Conservation (phyloP, 2,797 vertebrate genomes). For the Cyclopterus lumpus region DNA sequence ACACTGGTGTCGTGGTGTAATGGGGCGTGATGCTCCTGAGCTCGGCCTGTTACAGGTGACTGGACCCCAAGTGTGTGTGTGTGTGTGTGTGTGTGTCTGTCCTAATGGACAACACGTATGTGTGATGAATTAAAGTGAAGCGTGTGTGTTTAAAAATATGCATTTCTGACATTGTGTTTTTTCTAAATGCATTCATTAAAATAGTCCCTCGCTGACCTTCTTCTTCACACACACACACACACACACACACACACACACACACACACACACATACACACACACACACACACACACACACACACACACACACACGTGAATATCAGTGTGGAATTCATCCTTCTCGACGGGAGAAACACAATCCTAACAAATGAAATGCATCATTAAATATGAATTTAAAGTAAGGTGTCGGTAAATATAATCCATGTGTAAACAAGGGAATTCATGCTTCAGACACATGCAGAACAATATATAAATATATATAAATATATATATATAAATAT, state of each 20-base stretch:
- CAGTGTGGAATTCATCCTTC: no score
- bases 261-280: slow-evolving; percentile 13
- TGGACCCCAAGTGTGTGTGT: slow-evolving; percentile 67
- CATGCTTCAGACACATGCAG: no score
- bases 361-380: no score
- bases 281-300: no score
- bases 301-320: not conserved
- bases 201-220: not conserved
- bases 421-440: no score
- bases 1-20: slow-evolving; percentile 75
- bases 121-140: slow-evolving; percentile 6
- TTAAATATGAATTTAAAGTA: no score
- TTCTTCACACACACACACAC: not conserved
- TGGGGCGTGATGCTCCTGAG: slow-evolving; percentile 76
- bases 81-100: slow-evolving; percentile 35
- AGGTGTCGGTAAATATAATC: no score
- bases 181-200: not conserved
- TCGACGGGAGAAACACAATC: no score
- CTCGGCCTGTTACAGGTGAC: slow-evolving; percentile 77
- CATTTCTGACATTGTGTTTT: slow-evolving; percentile 9
- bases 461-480: no score
- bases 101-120: slow-evolving; percentile 21
- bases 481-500: no score
- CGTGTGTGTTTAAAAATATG: not conserved
- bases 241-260: slow-evolving; percentile 5